Conservation (phyloP, 2,888 invertebrate genomes). For the Coenonympha arcania region DNA sequence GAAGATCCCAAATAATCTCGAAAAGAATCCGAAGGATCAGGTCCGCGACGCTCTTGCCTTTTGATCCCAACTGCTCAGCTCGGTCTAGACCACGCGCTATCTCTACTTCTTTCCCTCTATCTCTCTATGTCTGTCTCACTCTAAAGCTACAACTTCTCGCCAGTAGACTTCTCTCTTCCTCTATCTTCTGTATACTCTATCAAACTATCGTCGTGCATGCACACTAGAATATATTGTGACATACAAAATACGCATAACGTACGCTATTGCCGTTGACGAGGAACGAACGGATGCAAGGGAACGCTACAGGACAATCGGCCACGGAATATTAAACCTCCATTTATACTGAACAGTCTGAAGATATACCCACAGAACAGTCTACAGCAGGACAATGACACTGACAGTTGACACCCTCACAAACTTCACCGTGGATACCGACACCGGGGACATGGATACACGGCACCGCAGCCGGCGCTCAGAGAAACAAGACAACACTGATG, state of each 20-base stretch:
- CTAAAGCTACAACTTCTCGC: constrained; percentile 68
- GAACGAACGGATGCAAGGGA: constrained; percentile 55
- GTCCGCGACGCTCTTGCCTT: constrained; percentile 60
- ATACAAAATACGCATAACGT: constrained; percentile 67
- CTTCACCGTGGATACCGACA: constrained; percentile 66
- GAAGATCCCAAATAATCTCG: constrained; percentile 47
- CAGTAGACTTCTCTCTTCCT: constrained; percentile 70
- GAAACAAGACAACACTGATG: constrained; percentile 50
- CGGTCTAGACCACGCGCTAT: constrained; percentile 69
- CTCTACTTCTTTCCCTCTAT: constrained; percentile 63
- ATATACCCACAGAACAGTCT: constrained; percentile 45
- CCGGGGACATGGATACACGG: constrained; percentile 58
- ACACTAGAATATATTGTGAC: constrained; percentile 72
- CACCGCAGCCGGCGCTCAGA: constrained; percentile 36
- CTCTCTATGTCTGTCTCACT: constrained; percentile 64
- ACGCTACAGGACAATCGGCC: constrained; percentile 58
- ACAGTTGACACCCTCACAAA: constrained; percentile 66
- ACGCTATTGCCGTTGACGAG: constrained; percentile 60
- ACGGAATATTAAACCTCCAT: constrained; percentile 45
- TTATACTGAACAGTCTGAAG: constrained; percentile 50
- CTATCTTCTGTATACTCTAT: constrained; percentile 70
- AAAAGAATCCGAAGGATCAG: constrained; percentile 58
- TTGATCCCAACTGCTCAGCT: constrained; percentile 64
- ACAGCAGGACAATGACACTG: constrained; percentile 58
- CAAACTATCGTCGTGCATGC: constrained; percentile 71